phyloP scores from a whole-genome alignment of 2,888 invertebrate species.

The Teinopalpus imperialis region DNA sequence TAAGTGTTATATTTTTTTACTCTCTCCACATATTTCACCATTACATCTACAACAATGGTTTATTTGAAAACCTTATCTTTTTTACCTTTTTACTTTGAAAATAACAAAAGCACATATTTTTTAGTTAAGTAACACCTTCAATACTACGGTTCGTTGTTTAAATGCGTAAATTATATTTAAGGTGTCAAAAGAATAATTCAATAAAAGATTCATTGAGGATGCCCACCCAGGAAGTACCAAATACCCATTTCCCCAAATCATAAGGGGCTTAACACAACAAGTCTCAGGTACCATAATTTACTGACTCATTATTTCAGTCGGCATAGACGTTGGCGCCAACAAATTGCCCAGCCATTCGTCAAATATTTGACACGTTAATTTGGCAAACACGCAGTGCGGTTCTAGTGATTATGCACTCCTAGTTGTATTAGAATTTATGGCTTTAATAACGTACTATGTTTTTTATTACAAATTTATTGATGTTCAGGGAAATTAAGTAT shows the following conservation, averaged over 20 bases:
- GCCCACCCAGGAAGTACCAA: constrained; percentile 34
- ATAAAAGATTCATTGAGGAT: constrained; percentile 27
- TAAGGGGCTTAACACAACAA: constrained; percentile 26
- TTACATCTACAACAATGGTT: constrained; percentile 1
- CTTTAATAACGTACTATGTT: neutral
- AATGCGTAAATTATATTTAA: neutral
- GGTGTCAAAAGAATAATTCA: constrained; percentile 12
- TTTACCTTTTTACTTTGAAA: too few relatives aligned
- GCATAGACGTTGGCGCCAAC: constrained; percentile 42
- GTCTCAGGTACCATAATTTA: constrained; percentile 31
- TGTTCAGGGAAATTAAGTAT: too few relatives aligned
- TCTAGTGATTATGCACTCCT: constrained; percentile 4
- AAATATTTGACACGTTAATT: constrained; percentile 52
- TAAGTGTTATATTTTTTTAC: neutral
- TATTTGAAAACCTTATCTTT: too few relatives aligned
- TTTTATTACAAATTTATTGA: constrained; percentile 1
- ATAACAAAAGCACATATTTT: constrained; percentile 1
- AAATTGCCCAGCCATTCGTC: constrained; percentile 43
- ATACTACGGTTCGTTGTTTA: constrained; percentile 4
- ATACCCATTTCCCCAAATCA: constrained; percentile 17
- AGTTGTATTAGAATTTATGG: constrained; percentile 24
- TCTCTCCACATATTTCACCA: neutral
- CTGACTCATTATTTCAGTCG: constrained; percentile 31
- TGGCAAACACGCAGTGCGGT: constrained; percentile 39
- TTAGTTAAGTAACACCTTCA: constrained; percentile 1